Base-by-base conservation (phyloP, 2,888 invertebrate genomes). In the Caprella mutica region DNA sequence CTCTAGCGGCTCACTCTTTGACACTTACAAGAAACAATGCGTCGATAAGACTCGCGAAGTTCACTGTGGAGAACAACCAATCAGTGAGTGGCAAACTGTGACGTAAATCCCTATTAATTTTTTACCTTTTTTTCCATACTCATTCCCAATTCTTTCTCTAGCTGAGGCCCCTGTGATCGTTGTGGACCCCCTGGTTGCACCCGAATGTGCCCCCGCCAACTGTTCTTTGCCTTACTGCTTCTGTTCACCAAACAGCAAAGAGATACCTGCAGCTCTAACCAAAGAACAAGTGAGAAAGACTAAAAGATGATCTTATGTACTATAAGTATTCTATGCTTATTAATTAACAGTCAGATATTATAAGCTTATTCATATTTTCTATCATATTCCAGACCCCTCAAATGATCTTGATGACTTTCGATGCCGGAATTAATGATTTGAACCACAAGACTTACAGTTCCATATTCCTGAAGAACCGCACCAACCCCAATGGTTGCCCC, bases 391-490 rank as follows among this genome's bases (percentile, higher is more conserved):
- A 91, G 88, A 85, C 86, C 38, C 92, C 92, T 6, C 92, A 93
- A 79, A 90, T 93, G 80, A 86, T 93, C 68, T 74, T 92, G 70
- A 74, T 93, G 69, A 91, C 92, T 39, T 91, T 93, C 72, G 92
- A 92, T 72, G 93, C 92, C 52, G 92, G 91, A 24, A 81, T 92
- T 67, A 93, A 93, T 75, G 78, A 88, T 70, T 89, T 91, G 72
- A 93, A 92, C 75, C 90, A 81, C 72, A 85, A 88, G 64, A 81
- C 85, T 69, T 92, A 92, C 75, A 82, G 80, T 72, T 85, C 85
- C 74, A 86, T 92, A 55, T 87, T 92, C 72, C 80, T 81, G 69
- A 61, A 62, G 5, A 81, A 80, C 60, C 83, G 86, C 66, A 78
- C 82, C 69, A 93, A 92, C 76, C 87, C 91, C 44, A 92, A 94